Base-by-base conservation (phyloP, 2,113 vertebrate genomes). In the Chloroceryle aenea region DNA sequence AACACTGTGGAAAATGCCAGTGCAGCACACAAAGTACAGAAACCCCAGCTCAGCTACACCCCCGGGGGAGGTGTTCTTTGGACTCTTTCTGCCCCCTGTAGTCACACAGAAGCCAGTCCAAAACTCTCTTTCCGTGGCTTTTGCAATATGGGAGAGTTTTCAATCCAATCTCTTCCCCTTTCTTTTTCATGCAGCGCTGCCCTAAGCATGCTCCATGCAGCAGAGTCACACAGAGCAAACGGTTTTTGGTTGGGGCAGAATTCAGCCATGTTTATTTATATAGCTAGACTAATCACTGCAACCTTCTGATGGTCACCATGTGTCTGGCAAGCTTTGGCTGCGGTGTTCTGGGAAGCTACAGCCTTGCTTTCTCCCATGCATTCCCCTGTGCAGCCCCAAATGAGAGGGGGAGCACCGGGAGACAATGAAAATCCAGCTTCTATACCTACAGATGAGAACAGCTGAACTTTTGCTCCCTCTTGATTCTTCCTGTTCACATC, bases 221-320 rank as follows among this genome's bases (percentile, higher is more conserved):
- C 76, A 63, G 75, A 47, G 86, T 78, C 73, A 71, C 34, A 4
- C 50, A 88, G 52, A 89, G 47, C 61, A 90, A 94, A 86, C 86
- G 81, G 26, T n/a, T 78, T 96, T 84, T 80, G 71, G 63, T 58
- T 36, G 40, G 18, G 71, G 58, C 48, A 91, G 90, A 85, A 92
- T 77, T 95, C 89, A 84, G 56, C 83, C 89, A 89, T 89, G 89
- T 95, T 96, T 97, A 92, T 96, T 97, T 97, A 93, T 47, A 32
- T n/a, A 95, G 80, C 76, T 47, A 45, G 82, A 58, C 94, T 95
- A 95, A 96, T 97, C 84, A 81, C 73, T 85, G 53, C 93, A 96
- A 43, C 89, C 69, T 96, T 95, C 83, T 95, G 93, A 96, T 96
- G 91, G 86, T 92, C 95, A 93, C 94, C 90, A 95, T 88, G 85